Conservation (phyloP, 2,797 vertebrate genomes). For the Pteronotus mesoamericanus region DNA sequence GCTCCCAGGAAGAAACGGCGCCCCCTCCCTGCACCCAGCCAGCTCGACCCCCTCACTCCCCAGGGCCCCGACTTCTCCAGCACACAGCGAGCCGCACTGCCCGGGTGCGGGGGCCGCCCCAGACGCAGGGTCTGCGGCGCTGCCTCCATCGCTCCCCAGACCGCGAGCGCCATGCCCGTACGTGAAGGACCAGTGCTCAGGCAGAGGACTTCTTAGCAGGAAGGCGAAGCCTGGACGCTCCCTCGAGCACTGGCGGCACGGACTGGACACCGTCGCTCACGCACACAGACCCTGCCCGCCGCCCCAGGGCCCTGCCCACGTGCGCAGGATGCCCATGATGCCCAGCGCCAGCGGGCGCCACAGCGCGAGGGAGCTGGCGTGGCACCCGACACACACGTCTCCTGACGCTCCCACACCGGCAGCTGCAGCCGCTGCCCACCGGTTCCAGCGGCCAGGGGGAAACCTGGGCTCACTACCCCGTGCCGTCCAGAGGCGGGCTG, state of each 20-base stretch:
- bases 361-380: rapidly evolving
- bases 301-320: rapidly evolving
- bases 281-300: rapidly evolving
- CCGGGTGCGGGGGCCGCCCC: too few species aligned
- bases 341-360: rapidly evolving
- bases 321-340: rapidly evolving
- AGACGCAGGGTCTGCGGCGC: too few species aligned
- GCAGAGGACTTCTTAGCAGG: neutral
- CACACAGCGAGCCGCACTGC: rapidly evolving
- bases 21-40: neutral
- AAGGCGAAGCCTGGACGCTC: rapidly evolving
- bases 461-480: rapidly evolving
- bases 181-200: too few species aligned
- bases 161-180: rapidly evolving
- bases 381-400: too few species aligned
- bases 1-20: neutral
- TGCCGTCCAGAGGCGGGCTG: too few species aligned
- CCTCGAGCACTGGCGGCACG: rapidly evolving
- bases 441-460: too few species aligned
- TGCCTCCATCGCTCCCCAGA: neutral
- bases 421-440: rapidly evolving
- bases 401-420: too few species aligned
- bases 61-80: neutral
- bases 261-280: rapidly evolving
- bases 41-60: too few species aligned